Conservation (phyloP, 2,113 vertebrate species). For the Microtus pennsylvanicus region DNA sequence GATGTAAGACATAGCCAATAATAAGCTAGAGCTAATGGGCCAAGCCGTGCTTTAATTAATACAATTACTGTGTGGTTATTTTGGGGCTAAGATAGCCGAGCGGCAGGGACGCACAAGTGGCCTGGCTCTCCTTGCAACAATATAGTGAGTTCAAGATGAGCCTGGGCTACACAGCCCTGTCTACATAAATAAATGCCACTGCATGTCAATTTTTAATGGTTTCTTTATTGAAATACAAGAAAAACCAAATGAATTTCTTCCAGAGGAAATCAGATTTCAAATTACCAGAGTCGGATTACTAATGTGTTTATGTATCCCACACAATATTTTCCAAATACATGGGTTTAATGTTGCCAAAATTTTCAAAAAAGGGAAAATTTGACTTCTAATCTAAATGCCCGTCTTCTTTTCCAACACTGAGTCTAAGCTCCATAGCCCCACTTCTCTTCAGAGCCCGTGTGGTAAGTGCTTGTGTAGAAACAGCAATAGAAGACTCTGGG, state of each 20-base stretch:
- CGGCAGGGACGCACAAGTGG: too few relatives aligned
- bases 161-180: background rate
- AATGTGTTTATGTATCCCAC: slow-evolving; percentile 64
- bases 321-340: slow-evolving; percentile 70
- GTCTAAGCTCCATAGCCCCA: background rate
- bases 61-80: too few relatives aligned
- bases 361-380: slow-evolving; percentile 42
- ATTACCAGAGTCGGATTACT: slow-evolving; percentile 39
- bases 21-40: too few relatives aligned
- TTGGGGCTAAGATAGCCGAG: too few relatives aligned
- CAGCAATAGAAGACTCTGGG: background rate
- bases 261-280: slow-evolving; percentile 58
- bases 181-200: background rate
- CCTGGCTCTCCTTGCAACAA: too few relatives aligned
- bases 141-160: background rate
- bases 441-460: background rate
- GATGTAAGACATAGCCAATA: too few relatives aligned
- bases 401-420: slow-evolving; percentile 6
- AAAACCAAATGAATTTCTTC: slow-evolving; percentile 56
- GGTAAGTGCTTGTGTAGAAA: background rate
- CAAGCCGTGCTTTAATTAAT: too few relatives aligned
- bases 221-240: slow-evolving; percentile 65
- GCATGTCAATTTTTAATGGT: background rate
- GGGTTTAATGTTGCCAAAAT: slow-evolving; percentile 38
- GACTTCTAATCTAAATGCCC: slow-evolving; percentile 50